Conservation (phyloP, 2,888 invertebrate genomes). For the Carpatolechia fugitivella region DNA sequence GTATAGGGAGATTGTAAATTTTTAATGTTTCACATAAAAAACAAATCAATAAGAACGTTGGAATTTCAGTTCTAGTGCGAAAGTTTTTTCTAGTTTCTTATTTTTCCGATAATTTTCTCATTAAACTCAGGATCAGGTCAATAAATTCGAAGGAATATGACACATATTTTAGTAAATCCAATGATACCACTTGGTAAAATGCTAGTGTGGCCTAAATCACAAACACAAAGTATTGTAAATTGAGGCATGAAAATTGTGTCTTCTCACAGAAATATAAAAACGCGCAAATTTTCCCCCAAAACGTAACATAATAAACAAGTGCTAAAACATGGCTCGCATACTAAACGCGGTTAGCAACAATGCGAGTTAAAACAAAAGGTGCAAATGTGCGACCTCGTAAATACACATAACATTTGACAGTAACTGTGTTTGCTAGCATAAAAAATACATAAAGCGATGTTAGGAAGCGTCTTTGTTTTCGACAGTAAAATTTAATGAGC, state of each 20-base stretch:
- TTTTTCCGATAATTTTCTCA: too few species aligned
- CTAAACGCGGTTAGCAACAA: constrained; percentile 24
- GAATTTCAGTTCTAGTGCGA: too few species aligned
- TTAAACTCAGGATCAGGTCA: too few species aligned
- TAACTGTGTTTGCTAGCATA: constrained; percentile 36
- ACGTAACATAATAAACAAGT: constrained; percentile 1
- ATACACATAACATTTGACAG: constrained; percentile 41
- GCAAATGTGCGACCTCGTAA: constrained; percentile 40
- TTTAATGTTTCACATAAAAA: too few species aligned
- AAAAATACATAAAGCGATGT: constrained; percentile 46
- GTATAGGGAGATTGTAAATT: too few species aligned
- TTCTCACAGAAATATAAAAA: neutral
- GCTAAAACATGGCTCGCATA: constrained; percentile 22
- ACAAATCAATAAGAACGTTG: too few species aligned
- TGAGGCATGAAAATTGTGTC: neutral
- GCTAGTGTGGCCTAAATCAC: too few species aligned
- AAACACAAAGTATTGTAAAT: neutral
- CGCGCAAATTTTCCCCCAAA: neutral
- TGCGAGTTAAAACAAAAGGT: constrained; percentile 35
- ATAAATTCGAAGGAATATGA: too few species aligned
- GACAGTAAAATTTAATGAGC: constrained; percentile 42
- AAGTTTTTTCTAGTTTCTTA: too few species aligned
- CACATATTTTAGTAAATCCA: too few species aligned
- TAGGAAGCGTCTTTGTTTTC: constrained; percentile 32
- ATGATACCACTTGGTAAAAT: too few species aligned